These are phyloP conservation scores for Oscheius sp. DNA, from an alignment of 2,888 invertebrate species.

Conservation along the genomic window DNA sequence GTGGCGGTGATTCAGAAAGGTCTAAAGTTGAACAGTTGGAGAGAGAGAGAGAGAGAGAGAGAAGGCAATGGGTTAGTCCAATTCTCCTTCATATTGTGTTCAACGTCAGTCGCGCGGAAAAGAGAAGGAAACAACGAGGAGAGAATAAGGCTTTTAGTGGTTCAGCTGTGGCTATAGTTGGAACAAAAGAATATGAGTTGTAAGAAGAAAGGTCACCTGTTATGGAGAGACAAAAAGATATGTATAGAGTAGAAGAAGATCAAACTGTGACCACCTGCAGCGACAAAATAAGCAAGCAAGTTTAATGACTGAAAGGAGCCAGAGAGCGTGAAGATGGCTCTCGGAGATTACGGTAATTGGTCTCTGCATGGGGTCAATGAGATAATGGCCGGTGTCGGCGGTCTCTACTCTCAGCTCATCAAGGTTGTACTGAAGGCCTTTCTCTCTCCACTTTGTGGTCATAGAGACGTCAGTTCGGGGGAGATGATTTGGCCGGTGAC, in stretches of 20 bases:
- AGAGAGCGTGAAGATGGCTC: constrained; percentile 20
- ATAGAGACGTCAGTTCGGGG: constrained; percentile 33
- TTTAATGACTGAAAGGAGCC: neutral
- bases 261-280: constrained; percentile 14
- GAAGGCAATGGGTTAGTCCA: neutral
- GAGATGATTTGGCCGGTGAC: constrained; percentile 13
- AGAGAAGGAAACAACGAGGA: constrained; percentile 11
- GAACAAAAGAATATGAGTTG: too few relatives aligned
- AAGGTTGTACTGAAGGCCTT: constrained; percentile 23
- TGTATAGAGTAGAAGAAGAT: neutral
- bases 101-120: constrained; percentile 28
- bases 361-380: constrained; percentile 17
- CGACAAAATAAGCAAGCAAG: constrained; percentile 11
- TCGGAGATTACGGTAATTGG: constrained; percentile 34
- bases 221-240: too few relatives aligned
- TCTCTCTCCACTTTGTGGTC: constrained; percentile 30
- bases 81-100: constrained; percentile 6
- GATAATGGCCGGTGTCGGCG: constrained; percentile 21
- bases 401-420: constrained; percentile 13
- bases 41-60: neutral
- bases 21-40: too few relatives aligned
- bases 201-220: too few relatives aligned
- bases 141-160: constrained; percentile 15
- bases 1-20: too few relatives aligned
- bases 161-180: neutral